Conservation (phyloP, 2,113 vertebrate genomes). For the Lanius collurio region DNA sequence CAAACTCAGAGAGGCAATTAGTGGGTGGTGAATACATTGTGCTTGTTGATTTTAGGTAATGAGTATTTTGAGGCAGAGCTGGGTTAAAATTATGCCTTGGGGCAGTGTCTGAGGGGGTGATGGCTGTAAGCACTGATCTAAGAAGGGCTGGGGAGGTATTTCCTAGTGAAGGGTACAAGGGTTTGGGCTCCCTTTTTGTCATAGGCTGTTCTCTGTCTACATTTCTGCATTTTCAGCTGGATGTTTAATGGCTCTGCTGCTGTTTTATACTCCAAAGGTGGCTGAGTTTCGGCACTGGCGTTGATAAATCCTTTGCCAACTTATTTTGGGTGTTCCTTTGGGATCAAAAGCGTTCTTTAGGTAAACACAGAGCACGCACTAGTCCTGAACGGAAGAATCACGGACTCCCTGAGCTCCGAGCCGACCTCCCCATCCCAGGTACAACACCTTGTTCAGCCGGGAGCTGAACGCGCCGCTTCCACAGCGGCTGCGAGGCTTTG, state of each 20-base stretch:
- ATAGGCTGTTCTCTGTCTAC: accelerated
- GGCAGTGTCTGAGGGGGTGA: neutral
- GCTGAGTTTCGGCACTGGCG: accelerated
- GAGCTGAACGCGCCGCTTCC: neutral
- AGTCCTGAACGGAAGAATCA: too few species aligned
- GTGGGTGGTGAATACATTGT: neutral
- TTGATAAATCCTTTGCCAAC: accelerated
- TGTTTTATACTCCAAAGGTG: neutral
- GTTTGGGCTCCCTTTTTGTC: accelerated
- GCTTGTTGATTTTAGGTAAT: neutral
- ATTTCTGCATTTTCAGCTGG: neutral
- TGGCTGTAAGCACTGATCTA: accelerated
- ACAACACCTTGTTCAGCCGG: accelerated
- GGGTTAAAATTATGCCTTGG: neutral
- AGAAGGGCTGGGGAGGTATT: neutral
- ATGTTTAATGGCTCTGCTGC: accelerated
- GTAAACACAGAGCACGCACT: neutral
- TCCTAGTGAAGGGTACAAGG: neutral
- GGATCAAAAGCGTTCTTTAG: accelerated
- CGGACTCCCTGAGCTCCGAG: too few species aligned
- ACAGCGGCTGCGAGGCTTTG: accelerated
- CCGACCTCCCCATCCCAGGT: neutral
- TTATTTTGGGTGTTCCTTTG: neutral
- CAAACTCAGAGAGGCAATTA: neutral
- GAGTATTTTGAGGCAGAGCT: neutral